These are phyloP conservation scores for Wasmannia auropunctata DNA, from an alignment of 1,140 invertebrate genomes.

Conservation along the genomic window DNA sequence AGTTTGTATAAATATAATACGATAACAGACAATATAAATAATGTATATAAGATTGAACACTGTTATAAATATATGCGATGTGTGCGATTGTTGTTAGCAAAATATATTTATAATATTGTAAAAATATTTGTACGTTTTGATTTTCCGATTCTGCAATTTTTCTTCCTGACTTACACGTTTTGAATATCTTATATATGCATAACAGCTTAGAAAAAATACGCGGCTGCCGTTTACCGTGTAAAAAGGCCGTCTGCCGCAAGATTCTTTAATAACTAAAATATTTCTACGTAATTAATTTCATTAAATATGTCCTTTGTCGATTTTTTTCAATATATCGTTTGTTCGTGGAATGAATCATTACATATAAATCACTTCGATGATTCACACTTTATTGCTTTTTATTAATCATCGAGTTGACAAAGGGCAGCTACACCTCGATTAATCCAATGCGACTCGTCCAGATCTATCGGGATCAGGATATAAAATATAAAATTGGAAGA, in stretches of 20 bases:
- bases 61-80: conserved; percentile 30
- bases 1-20: background rate
- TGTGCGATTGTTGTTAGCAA: background rate
- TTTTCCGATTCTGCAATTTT: background rate
- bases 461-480: conserved; percentile 88
- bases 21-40: background rate
- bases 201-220: background rate
- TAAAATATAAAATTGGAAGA: conserved; percentile 96
- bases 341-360: background rate
- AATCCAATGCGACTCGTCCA: conserved; percentile 93
- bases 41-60: conserved; percentile 6
- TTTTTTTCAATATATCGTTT: background rate
- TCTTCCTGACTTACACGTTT: background rate
- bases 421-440: conserved; percentile 93
- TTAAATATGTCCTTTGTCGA: background rate
- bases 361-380: background rate
- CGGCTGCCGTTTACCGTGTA: background rate
- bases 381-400: background rate
- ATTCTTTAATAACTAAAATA: background rate
- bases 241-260: background rate
- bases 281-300: background rate
- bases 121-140: background rate
- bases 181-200: background rate
- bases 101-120: conserved; percentile 53
- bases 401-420: conserved; percentile 91